phyloP scores from a whole-genome alignment of 2,113 vertebrate genomes.

The Manacus vitellinus region DNA sequence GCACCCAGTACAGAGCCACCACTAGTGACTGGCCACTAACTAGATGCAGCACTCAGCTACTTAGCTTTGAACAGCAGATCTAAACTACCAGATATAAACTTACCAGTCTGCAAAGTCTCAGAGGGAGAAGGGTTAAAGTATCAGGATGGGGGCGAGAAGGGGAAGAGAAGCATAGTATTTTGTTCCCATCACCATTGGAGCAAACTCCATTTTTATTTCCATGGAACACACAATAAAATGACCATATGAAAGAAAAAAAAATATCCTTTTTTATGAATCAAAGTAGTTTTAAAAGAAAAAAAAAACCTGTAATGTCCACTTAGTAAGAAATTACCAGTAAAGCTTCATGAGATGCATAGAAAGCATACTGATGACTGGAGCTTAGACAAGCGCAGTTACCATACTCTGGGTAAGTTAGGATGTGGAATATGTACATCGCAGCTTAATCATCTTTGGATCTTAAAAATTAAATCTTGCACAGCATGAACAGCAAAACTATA shows the following conservation, averaged over 20 bases:
- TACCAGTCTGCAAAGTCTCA: neutral
- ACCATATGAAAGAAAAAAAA: neutral
- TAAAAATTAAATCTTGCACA: conserved; percentile 20
- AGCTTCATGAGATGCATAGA: neutral
- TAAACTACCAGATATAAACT: neutral
- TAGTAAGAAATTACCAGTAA: neutral
- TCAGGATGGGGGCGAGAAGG: neutral
- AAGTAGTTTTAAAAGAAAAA: neutral
- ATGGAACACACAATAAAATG: neutral
- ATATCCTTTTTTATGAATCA: neutral
- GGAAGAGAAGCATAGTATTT: neutral
- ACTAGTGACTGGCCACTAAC: neutral
- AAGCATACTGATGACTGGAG: neutral
- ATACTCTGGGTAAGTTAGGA: neutral
- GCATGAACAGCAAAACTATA: conserved; percentile 6
- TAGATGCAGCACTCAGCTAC: neutral
- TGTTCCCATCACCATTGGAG: neutral
- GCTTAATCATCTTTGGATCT: conserved; percentile 17
- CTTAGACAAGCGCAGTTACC: neutral
- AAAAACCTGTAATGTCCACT: neutral
- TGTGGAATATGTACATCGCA: neutral
- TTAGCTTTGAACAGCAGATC: neutral
- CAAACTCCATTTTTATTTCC: neutral
- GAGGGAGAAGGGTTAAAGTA: neutral
- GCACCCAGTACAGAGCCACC: neutral